phyloP scores from a whole-genome alignment of 2,797 vertebrate species.

The Protonibea diacanthus region DNA sequence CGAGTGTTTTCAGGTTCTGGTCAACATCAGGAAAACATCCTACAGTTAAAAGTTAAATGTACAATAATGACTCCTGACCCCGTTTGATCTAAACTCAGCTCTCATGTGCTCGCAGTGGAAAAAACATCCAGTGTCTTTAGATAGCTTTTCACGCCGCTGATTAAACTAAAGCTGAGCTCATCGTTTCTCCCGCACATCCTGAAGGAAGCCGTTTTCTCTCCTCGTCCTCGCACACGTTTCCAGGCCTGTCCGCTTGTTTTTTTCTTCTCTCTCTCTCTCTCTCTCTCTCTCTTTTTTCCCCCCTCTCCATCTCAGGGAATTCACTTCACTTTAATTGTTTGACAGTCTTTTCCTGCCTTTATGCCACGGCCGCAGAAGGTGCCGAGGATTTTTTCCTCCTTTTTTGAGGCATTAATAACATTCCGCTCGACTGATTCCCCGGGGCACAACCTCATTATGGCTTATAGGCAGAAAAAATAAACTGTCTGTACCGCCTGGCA shows the following conservation, averaged over 20 bases:
- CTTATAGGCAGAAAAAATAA: slow-evolving; percentile 82
- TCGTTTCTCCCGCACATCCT: slow-evolving; percentile 63
- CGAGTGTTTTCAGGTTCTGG: neutral
- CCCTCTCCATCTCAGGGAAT: slow-evolving; percentile 83
- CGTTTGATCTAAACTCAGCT: slow-evolving; percentile 46
- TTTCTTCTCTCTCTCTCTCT: slow-evolving; percentile 42
- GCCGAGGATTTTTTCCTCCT: slow-evolving; percentile 68
- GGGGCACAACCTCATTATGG: slow-evolving; percentile 87
- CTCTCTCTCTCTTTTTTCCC: neutral
- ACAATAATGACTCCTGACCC: slow-evolving; percentile 39
- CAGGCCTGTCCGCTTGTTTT: slow-evolving; percentile 69
- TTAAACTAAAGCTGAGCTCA: slow-evolving; percentile 61
- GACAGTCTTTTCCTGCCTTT: slow-evolving; percentile 90
- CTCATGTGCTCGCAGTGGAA: neutral
- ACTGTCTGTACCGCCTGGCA: slow-evolving; percentile 70
- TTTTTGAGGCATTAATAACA: slow-evolving; percentile 88
- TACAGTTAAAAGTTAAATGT: slow-evolving; percentile 24
- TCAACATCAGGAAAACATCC: slow-evolving; percentile 6
- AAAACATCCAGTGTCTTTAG: slow-evolving; percentile 49
- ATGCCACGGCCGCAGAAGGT: slow-evolving; percentile 82
- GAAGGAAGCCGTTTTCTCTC: slow-evolving; percentile 70
- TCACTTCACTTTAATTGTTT: slow-evolving; percentile 89
- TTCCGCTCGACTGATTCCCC: slow-evolving; percentile 84
- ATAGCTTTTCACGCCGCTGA: slow-evolving; percentile 38
- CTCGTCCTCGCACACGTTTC: slow-evolving; percentile 39